phyloP scores from a whole-genome alignment of 2,888 invertebrate genomes.

The Alviniconcha strummeri region DNA sequence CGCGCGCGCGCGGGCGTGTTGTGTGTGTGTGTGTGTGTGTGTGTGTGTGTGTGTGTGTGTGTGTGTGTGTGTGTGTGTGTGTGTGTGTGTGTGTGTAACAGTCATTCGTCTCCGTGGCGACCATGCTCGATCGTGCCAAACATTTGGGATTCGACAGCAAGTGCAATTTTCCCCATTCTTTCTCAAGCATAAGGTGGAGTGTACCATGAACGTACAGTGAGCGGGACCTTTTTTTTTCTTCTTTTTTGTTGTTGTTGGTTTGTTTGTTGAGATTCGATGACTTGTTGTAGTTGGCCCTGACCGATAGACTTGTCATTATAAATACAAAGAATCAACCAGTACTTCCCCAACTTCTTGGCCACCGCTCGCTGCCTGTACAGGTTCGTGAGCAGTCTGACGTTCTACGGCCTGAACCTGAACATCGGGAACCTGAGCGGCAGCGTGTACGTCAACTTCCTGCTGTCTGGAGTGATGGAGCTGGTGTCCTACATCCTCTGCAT shows the following conservation, averaged over 20 bases:
- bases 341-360: background rate
- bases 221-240: too few relatives aligned
- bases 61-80: background rate
- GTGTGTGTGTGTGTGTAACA: background rate
- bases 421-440: conserved; percentile 56
- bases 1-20: too few relatives aligned
- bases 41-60: conserved; percentile 1
- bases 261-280: background rate
- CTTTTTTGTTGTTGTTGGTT: too few relatives aligned
- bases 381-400: conserved; percentile 60
- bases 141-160: too few relatives aligned
- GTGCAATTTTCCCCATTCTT: too few relatives aligned
- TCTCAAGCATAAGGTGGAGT: too few relatives aligned
- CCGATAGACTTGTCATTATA: too few relatives aligned
- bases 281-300: too few relatives aligned
- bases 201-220: too few relatives aligned
- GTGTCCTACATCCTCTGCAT: conserved; percentile 54
- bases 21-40: background rate
- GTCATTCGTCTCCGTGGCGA: background rate
- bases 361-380: conserved; percentile 35
- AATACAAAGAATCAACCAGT: too few relatives aligned
- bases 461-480: conserved; percentile 56
- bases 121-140: too few relatives aligned
- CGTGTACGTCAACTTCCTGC: conserved; percentile 60
- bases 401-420: conserved; percentile 60